Percentiles rank a stretch among this genome's conserved stretches.
These are phyloP conservation scores for Synodontis membranacea DNA, from an alignment of 2,113 vertebrate species.

Conservation along the genomic window DNA sequence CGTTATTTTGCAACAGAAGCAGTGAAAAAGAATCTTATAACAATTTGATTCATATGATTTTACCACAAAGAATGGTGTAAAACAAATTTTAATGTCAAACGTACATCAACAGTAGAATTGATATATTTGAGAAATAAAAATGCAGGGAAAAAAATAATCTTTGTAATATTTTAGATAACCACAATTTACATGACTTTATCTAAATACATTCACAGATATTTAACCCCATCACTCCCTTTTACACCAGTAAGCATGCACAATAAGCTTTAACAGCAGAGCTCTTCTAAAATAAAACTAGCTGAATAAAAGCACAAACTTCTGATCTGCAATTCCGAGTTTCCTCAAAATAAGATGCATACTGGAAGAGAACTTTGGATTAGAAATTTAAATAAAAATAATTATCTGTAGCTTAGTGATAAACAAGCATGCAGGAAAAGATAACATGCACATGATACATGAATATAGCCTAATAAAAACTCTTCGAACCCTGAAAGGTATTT, in stretches of 20 bases:
- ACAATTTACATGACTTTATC: background rate
- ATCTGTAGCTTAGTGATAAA: background rate
- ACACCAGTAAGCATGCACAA: background rate
- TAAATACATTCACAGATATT: background rate
- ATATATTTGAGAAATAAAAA: background rate
- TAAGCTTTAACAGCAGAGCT: background rate
- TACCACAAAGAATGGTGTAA: background rate
- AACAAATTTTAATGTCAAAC: background rate
- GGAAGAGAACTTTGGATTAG: background rate
- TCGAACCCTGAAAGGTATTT: background rate
- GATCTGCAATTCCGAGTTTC: background rate
- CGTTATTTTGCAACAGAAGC: background rate
- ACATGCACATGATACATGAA: background rate
- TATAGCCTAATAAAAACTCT: no score
- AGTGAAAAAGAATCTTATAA: background rate
- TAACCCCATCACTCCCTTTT: background rate
- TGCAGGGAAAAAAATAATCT: background rate
- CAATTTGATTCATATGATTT: background rate
- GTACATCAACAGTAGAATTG: background rate
- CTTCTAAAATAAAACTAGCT: background rate
- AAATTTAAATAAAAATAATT: background rate
- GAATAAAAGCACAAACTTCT: background rate
- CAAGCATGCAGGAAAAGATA: background rate
- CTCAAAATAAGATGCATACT: background rate
- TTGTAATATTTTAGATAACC: background rate